Conservation (phyloP, 2,797 vertebrate genomes). For the Leptodactylus fallax region DNA sequence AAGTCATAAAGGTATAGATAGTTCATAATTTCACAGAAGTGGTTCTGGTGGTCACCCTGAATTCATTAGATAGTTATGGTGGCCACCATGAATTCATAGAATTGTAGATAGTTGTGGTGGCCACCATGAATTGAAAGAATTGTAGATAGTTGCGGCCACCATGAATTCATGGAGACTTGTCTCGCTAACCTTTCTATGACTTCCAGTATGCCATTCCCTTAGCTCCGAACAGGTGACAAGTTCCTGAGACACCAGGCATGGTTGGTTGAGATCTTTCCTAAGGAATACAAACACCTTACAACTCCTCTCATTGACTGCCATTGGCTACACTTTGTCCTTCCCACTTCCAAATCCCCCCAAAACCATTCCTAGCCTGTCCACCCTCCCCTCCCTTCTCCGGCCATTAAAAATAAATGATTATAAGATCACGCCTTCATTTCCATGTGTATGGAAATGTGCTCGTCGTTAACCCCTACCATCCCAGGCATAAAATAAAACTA, state of each 20-base stretch:
- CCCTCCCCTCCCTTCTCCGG: conserved; percentile 46
- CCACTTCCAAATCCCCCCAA: conserved; percentile 47
- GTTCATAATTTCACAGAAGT: no score
- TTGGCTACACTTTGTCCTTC: conserved; percentile 57
- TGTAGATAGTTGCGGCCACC: background rate
- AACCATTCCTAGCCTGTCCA: conserved; percentile 40
- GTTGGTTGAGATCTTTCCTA: conserved; percentile 21
- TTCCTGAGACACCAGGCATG: conserved; percentile 31
- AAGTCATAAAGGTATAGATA: background rate
- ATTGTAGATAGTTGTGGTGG: background rate
- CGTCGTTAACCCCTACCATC: conserved; percentile 25
- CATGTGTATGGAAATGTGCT: conserved; percentile 55
- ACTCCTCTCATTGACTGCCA: conserved; percentile 45
- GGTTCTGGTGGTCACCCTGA: background rate
- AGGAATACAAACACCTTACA: conserved; percentile 55
- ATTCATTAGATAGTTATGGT: background rate
- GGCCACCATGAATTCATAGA: background rate
- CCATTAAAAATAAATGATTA: conserved; percentile 63
- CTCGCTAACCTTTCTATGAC: conserved; percentile 11
- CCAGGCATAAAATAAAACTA: background rate
- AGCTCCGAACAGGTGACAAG: conserved; percentile 36
- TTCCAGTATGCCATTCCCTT: conserved; percentile 8
- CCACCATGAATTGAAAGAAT: background rate
- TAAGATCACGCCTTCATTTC: conserved; percentile 54
- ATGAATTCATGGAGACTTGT: background rate